A percentile compares a stretch with the other conserved stretches of the same genome.
These are phyloP conservation scores for Eulemur rubriventer DNA, from an alignment of 2,797 vertebrate species.

Conservation along the genomic window DNA sequence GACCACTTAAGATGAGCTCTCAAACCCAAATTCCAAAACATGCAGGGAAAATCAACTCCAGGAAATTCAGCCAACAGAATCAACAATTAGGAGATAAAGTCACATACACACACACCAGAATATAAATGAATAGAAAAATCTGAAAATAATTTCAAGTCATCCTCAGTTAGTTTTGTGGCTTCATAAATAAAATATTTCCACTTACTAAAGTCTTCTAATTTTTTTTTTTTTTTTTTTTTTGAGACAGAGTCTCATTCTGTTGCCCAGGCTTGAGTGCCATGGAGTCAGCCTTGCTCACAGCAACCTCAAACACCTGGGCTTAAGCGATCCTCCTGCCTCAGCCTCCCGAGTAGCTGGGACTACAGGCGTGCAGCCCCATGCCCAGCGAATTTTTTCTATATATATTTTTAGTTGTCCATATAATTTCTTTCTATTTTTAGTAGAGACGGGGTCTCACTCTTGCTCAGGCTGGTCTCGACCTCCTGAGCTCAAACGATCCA, in stretches of 20 bases:
- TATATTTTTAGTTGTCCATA: no score
- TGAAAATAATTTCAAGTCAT: slow-evolving; percentile 1
- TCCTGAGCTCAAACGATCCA: background rate
- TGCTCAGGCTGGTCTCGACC: background rate
- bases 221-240: no score
- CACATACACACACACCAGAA: no score
- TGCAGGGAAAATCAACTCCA: background rate
- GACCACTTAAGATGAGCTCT: background rate
- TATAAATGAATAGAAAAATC: background rate
- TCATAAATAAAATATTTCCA: background rate
- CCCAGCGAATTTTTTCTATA: no score
- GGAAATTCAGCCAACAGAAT: background rate
- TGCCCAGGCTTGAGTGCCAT: no score
- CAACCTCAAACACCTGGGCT: no score
- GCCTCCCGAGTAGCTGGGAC: no score
- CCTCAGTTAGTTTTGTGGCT: background rate
- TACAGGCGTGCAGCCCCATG: no score
- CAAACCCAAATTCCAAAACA: background rate
- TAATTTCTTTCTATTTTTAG: background rate
- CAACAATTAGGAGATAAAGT: background rate
- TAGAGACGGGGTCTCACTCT: no score
- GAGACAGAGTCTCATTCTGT: no score
- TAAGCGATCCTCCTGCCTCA: no score
- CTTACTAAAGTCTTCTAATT: background rate
- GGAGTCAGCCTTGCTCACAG: no score